Evolutionary conservation across 2,888 invertebrate species (phyloP).

Genomic region (Serrognathus titanus): DNA sequence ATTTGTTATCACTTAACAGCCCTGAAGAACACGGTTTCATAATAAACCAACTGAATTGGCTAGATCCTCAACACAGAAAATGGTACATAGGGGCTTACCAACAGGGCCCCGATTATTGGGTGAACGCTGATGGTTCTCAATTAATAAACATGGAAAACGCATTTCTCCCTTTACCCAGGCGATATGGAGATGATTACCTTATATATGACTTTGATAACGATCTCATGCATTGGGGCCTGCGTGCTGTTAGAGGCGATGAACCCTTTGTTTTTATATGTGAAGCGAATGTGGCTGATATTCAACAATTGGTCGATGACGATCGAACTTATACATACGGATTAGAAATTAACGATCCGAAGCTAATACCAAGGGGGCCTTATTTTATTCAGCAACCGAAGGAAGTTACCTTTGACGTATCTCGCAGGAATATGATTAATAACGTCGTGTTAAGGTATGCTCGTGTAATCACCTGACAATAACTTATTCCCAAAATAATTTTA

Average conservation of each 20-base stretch:
- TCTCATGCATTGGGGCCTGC: constrained; percentile 79
- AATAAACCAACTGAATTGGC: constrained; percentile 71
- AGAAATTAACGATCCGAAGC: constrained; percentile 73
- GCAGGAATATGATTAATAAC: constrained; percentile 66
- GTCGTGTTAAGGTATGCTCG: constrained; percentile 60
- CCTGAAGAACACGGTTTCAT: constrained; percentile 87
- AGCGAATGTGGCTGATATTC: constrained; percentile 70
- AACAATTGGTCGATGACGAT: constrained; percentile 68
- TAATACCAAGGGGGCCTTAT: constrained; percentile 83
- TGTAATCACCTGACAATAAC: neutral
- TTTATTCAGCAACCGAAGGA: constrained; percentile 82
- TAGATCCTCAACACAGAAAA: constrained; percentile 80
- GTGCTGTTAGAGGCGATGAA: constrained; percentile 75
- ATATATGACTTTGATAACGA: constrained; percentile 73
- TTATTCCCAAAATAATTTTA: constrained; percentile 33
- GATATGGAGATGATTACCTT: constrained; percentile 66
- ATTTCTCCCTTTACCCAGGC: constrained; percentile 65
- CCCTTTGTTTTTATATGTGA: constrained; percentile 83
- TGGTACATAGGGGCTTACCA: constrained; percentile 86
- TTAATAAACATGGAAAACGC: constrained; percentile 77
- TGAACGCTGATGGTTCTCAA: constrained; percentile 82
- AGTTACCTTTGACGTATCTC: constrained; percentile 78
- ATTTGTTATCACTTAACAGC: constrained; percentile 74
- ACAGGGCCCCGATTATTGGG: constrained; percentile 71
- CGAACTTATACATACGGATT: constrained; percentile 83